Conservation (phyloP, 2,797 vertebrate genomes). For the Pantherophis alleghaniensis region DNA sequence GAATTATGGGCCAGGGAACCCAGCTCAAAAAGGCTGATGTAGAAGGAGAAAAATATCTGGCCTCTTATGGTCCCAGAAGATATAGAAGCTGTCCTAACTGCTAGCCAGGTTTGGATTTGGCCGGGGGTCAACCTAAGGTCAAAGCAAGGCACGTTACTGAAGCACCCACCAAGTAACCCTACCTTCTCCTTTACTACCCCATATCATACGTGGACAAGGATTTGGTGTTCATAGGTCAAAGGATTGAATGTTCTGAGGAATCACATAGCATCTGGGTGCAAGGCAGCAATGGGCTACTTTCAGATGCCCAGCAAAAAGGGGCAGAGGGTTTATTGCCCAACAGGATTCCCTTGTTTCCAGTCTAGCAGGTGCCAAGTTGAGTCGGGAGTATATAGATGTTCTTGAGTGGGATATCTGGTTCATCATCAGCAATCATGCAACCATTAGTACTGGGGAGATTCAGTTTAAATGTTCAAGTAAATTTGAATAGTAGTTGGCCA, state of each 20-base stretch:
- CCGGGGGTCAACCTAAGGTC: neutral
- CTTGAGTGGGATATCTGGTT: neutral
- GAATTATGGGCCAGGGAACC: neutral
- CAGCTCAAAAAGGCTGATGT: neutral
- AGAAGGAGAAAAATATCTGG: neutral
- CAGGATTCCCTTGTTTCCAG: neutral
- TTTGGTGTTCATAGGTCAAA: conserved; percentile 17
- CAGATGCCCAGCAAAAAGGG: neutral
- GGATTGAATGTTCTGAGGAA: conserved; percentile 37
- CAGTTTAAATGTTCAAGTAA: neutral
- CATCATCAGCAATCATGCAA: neutral
- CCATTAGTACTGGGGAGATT: neutral
- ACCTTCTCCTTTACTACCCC: conserved; percentile 68
- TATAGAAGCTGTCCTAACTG: neutral
- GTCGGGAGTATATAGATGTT: neutral
- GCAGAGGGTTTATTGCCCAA: neutral
- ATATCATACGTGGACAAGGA: conserved; percentile 30
- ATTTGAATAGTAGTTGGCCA: neutral
- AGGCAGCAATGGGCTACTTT: conserved; percentile 6
- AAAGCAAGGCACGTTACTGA: conserved; percentile 10
- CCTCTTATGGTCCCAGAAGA: neutral
- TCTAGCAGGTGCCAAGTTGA: neutral
- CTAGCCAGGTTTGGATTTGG: neutral
- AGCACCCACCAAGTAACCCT: conserved; percentile 62
- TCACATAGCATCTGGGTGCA: conserved; percentile 19